These are phyloP conservation scores for Tauraco hartlaubi DNA, from an alignment of 2,797 vertebrate genomes.

Conservation along the genomic window DNA sequence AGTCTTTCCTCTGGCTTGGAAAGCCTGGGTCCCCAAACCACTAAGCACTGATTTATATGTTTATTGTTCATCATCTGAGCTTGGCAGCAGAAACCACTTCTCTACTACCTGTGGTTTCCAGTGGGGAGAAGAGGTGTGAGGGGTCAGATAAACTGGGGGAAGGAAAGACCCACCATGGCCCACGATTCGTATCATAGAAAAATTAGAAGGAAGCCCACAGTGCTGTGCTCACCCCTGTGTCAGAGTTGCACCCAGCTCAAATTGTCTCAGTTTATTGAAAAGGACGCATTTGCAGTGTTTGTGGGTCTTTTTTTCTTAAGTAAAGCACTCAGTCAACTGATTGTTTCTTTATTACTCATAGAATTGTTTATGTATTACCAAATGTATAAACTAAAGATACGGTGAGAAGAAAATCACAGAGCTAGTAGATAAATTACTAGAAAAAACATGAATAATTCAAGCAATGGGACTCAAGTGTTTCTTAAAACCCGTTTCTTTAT, in stretches of 20 bases:
- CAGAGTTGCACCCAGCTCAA: neutral
- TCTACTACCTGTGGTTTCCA: neutral
- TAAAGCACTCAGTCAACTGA: neutral
- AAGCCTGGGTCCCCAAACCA: neutral
- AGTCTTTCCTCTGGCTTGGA: neutral
- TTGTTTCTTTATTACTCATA: conserved; percentile 27
- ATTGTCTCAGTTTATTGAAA: neutral
- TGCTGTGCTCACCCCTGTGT: neutral
- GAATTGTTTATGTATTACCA: conserved; percentile 7
- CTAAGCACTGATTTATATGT: neutral
- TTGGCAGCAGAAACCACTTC: neutral
- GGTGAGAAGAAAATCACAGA: conserved; percentile 3
- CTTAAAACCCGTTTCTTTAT: neutral
- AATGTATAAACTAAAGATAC: conserved; percentile 25
- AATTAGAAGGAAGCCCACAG: neutral
- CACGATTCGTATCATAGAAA: accelerated
- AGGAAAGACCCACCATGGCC: neutral
- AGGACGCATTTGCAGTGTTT: neutral
- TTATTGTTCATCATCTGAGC: neutral
- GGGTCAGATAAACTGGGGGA: neutral
- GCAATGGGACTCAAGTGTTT: neutral
- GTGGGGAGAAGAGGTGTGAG: accelerated
- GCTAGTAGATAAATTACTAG: neutral
- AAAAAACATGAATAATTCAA: conserved; percentile 46
- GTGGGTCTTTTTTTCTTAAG: neutral